Evolutionary conservation across 2,888 invertebrate genomes (phyloP).

Genomic region (Asteroscopus sphinx): DNA sequence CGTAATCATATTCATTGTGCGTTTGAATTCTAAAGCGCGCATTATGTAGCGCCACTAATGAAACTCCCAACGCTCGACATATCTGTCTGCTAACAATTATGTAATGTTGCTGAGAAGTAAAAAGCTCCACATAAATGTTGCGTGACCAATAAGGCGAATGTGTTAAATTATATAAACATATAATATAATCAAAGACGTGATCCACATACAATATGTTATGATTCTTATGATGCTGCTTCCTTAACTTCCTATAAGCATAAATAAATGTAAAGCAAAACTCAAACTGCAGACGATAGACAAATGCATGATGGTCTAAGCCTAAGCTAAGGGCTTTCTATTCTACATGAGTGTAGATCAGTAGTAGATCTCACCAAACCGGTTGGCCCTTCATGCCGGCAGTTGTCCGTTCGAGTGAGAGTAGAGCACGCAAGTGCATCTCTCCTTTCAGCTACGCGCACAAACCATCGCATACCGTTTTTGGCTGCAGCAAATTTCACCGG

Average conservation of each 20-base stretch:
- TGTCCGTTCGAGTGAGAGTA: constrained; percentile 73
- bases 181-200: constrained; percentile 27
- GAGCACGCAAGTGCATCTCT: constrained; percentile 81
- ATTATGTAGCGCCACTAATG: constrained; percentile 33
- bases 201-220: constrained; percentile 20
- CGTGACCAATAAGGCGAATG: constrained; percentile 32
- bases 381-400: constrained; percentile 85
- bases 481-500: constrained; percentile 79
- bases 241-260: constrained; percentile 22
- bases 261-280: constrained; percentile 46
- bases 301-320: constrained; percentile 51
- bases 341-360: constrained; percentile 70
- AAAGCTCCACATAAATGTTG: constrained; percentile 31
- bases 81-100: constrained; percentile 35
- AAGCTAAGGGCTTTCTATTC: constrained; percentile 67
- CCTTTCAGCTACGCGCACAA: constrained; percentile 76
- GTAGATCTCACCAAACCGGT: constrained; percentile 88
- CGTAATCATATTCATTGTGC: constrained; percentile 32
- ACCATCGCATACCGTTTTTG: constrained; percentile 80
- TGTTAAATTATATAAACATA: constrained; percentile 31
- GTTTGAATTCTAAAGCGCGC: constrained; percentile 32
- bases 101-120: constrained; percentile 50
- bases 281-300: constrained; percentile 39
- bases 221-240: constrained; percentile 27
- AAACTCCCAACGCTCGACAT: constrained; percentile 24